Evolutionary conservation across 2,797 vertebrate species (phyloP).

Genomic region (Sebastes taczanowskii): DNA sequence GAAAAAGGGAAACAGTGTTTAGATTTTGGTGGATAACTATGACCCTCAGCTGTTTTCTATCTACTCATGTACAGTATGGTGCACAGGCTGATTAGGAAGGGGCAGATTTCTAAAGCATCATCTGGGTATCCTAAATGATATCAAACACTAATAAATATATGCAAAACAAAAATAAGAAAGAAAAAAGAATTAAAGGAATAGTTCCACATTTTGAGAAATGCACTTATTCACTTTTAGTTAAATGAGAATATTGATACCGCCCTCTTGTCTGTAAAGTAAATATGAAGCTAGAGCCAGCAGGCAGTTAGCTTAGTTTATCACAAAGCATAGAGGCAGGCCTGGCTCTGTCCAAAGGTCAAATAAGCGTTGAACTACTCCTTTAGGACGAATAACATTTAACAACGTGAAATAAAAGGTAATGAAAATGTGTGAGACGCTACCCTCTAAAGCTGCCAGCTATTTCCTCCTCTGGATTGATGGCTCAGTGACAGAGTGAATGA

Average conservation of each 20-base stretch:
- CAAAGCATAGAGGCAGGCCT: not conserved
- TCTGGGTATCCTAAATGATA: not conserved
- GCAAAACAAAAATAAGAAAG: not conserved
- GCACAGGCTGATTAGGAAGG: not conserved
- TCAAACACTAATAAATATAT: slow-evolving; percentile 5
- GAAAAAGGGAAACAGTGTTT: not conserved
- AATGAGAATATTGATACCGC: not conserved
- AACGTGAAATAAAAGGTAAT: not conserved
- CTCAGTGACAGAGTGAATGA: slow-evolving; percentile 29
- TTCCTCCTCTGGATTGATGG: slow-evolving; percentile 28
- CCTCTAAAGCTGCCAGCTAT: slow-evolving; percentile 19
- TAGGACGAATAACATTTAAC: not conserved
- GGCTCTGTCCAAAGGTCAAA: not conserved
- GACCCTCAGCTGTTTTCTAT: not conserved
- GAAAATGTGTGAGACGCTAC: not conserved
- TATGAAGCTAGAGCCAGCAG: not conserved
- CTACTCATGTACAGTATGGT: not conserved
- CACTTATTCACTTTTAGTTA: not conserved
- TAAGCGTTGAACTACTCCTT: not conserved
- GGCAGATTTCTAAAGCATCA: not conserved
- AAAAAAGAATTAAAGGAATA: not conserved
- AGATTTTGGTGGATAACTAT: not conserved
- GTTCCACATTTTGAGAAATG: not conserved
- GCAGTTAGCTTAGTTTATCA: slow-evolving; percentile 3
- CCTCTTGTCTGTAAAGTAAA: not conserved